These are phyloP conservation scores for Patagioenas fasciata DNA, from an alignment of 2,113 vertebrate species.

Conservation along the genomic window DNA sequence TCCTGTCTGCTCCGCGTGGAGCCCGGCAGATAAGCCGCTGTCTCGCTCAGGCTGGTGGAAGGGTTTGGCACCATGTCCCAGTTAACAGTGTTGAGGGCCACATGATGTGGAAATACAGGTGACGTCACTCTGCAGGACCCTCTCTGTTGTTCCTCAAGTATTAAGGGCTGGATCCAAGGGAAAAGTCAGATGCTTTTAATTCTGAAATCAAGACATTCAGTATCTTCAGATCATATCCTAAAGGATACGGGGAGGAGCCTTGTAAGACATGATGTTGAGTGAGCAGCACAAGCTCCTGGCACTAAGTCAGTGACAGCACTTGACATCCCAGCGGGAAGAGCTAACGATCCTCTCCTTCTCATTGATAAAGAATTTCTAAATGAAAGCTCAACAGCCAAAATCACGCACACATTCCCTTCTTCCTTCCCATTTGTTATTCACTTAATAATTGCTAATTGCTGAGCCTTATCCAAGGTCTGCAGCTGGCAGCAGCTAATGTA, in stretches of 20 bases:
- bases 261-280: accelerated
- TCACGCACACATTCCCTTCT: not conserved
- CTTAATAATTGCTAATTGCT: not conserved
- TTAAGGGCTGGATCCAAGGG: not conserved
- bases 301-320: not conserved
- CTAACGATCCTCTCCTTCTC: not conserved
- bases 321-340: not conserved
- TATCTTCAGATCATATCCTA: not conserved
- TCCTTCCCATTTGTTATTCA: not conserved
- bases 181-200: not conserved
- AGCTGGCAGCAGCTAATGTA: not conserved
- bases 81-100: not conserved
- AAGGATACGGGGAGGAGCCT: not conserved
- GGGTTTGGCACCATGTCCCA: not conserved
- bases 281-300: not conserved
- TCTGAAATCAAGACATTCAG: not conserved
- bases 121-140: not conserved
- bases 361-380: not conserved
- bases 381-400: not conserved
- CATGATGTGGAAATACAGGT: not conserved
- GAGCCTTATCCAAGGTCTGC: not conserved
- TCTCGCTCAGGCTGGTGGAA: not conserved
- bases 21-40: not conserved
- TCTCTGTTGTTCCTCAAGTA: not conserved
- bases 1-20: not conserved